These are phyloP conservation scores for Mactromeris polynyma DNA, from an alignment of 2,888 invertebrate genomes.

Conservation along the genomic window DNA sequence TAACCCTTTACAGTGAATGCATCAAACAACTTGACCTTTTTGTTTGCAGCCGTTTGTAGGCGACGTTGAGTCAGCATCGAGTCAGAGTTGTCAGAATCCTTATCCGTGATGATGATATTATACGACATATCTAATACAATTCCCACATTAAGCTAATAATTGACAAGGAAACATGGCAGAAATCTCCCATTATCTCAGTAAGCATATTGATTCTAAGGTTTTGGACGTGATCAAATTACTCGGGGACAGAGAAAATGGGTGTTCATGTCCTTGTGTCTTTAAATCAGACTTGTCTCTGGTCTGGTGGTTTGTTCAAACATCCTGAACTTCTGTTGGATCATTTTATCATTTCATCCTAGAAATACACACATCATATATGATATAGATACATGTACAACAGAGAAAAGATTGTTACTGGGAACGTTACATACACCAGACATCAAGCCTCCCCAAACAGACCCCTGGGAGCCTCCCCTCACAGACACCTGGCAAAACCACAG, in stretches of 20 bases:
- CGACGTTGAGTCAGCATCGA: neutral
- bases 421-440: too few relatives aligned
- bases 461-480: too few relatives aligned
- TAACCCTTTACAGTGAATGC: neutral
- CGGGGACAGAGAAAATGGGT: neutral
- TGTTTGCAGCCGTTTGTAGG: neutral
- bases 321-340: neutral
- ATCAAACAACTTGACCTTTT: neutral
- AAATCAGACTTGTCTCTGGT: neutral
- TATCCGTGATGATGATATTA: neutral
- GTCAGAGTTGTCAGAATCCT: neutral
- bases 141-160: neutral
- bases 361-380: neutral
- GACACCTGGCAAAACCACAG: too few relatives aligned
- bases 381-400: too few relatives aligned
- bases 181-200: neutral
- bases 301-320: neutral
- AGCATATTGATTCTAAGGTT: neutral
- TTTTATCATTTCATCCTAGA: neutral
- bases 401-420: too few relatives aligned
- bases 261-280: neutral
- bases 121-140: neutral
- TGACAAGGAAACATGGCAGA: conserved; percentile 1
- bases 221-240: neutral
- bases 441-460: too few relatives aligned